These are phyloP conservation scores for Probaryconus sp. DNA, from an alignment of 1,140 invertebrate genomes.

Conservation along the genomic window DNA sequence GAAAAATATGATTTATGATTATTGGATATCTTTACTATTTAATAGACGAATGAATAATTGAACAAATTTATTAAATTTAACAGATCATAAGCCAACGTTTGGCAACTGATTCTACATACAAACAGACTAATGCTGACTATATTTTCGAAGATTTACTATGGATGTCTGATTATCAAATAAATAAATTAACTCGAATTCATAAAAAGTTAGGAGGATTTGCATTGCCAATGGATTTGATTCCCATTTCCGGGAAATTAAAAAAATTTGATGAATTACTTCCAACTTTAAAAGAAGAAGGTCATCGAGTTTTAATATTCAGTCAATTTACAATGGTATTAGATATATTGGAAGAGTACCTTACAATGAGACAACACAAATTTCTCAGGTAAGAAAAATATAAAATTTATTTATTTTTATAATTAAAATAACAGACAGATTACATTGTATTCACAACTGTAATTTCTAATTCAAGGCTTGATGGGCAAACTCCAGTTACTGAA, in stretches of 20 bases:
- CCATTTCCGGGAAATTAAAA: constrained; percentile 90
- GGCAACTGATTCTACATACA: constrained; percentile 84
- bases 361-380: constrained; percentile 84
- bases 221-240: constrained; percentile 85
- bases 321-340: constrained; percentile 97
- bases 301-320: constrained; percentile 94
- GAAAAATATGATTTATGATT: background rate
- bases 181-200: constrained; percentile 85
- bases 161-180: constrained; percentile 95
- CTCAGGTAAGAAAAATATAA: constrained; percentile 76
- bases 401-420: constrained; percentile 4
- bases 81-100: constrained; percentile 86
- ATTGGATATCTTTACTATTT: too few species aligned
- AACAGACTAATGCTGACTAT: constrained; percentile 88
- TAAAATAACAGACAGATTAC: too few species aligned
- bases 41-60: too few species aligned
- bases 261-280: constrained; percentile 88
- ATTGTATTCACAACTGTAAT: too few species aligned
- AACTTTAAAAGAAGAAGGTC: constrained; percentile 84
- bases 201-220: constrained; percentile 76
- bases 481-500: constrained; percentile 87
- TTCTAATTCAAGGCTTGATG: constrained; percentile 85
- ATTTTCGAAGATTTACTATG: constrained; percentile 92
- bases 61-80: constrained; percentile 7
- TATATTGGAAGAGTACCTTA: constrained; percentile 91